A percentile compares a stretch with the other conserved stretches of the same genome.
These are phyloP conservation scores for Odontesthes bonariensis DNA, from an alignment of 2,113 vertebrate genomes.

Conservation along the genomic window DNA sequence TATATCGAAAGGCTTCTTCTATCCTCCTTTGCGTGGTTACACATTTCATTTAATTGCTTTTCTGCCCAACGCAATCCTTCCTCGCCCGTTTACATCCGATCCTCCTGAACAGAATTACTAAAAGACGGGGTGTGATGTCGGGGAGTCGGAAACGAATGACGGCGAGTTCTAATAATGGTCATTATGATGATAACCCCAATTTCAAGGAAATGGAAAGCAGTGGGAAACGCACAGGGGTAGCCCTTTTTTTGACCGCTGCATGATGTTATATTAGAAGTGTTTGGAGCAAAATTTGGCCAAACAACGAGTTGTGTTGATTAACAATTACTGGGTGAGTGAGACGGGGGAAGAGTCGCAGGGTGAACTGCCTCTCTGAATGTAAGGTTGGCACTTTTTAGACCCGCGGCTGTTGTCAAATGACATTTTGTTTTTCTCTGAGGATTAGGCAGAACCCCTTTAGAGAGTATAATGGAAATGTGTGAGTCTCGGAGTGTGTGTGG, in stretches of 20 bases:
- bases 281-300: slow-evolving; percentile 61
- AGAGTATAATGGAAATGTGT: slow-evolving; percentile 75
- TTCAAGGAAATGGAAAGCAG: slow-evolving; percentile 78
- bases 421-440: slow-evolving; percentile 77
- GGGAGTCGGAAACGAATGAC: slow-evolving; percentile 64
- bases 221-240: slow-evolving; percentile 46
- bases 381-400: slow-evolving; percentile 62
- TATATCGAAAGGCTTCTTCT: not conserved
- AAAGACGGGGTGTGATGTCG: slow-evolving; percentile 26
- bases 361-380: slow-evolving; percentile 62
- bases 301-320: slow-evolving; percentile 76
- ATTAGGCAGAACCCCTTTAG: slow-evolving; percentile 78
- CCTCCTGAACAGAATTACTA: slow-evolving; percentile 15
- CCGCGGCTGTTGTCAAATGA: slow-evolving; percentile 61
- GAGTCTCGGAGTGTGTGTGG: slow-evolving; percentile 36
- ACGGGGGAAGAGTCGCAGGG: slow-evolving; percentile 48
- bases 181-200: slow-evolving; percentile 75
- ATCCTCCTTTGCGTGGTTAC: not conserved
- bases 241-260: slow-evolving; percentile 31
- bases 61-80: not conserved
- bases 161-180: slow-evolving; percentile 70
- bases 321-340: slow-evolving; percentile 69
- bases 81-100: slow-evolving; percentile 21
- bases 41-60: not conserved
- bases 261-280: slow-evolving; percentile 65